Percentiles rank a stretch among this genome's conserved stretches.
Conservation (phyloP, 2,797 vertebrate species). For the Pteronotus mesoamericanus region DNA sequence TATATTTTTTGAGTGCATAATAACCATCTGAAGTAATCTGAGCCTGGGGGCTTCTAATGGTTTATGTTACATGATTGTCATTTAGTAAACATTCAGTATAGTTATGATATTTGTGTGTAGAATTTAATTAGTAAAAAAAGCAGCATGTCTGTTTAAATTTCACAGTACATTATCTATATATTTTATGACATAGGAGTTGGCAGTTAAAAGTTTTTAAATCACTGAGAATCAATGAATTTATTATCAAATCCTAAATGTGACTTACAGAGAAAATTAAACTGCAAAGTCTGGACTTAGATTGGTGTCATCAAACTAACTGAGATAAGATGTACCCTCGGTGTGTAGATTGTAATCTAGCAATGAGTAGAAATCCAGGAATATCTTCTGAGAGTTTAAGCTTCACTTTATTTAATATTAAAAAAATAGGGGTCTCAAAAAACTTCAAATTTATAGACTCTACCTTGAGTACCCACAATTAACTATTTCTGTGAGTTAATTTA, state of each 20-base stretch:
- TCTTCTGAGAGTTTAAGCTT: background rate
- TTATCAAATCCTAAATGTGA: background rate
- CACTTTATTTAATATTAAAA: slow-evolving; percentile 13
- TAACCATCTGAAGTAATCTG: background rate
- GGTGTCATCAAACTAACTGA: background rate
- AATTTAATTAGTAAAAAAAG: background rate
- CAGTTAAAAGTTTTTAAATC: background rate
- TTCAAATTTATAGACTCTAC: background rate
- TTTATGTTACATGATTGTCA: background rate
- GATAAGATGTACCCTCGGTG: background rate
- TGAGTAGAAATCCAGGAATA: background rate
- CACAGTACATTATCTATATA: background rate
- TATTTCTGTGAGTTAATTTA: background rate
- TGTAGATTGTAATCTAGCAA: background rate
- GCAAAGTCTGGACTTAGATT: background rate
- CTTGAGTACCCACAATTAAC: background rate
- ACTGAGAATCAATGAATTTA: background rate
- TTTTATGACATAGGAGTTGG: background rate
- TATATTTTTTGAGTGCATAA: background rate
- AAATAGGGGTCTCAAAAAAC: background rate
- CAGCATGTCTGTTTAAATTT: background rate
- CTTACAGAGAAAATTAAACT: background rate
- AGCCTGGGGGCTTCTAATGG: background rate
- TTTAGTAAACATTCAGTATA: background rate
- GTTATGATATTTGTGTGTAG: background rate